phyloP scores from a whole-genome alignment of 2,888 invertebrate genomes.

The Patella caerulea region DNA sequence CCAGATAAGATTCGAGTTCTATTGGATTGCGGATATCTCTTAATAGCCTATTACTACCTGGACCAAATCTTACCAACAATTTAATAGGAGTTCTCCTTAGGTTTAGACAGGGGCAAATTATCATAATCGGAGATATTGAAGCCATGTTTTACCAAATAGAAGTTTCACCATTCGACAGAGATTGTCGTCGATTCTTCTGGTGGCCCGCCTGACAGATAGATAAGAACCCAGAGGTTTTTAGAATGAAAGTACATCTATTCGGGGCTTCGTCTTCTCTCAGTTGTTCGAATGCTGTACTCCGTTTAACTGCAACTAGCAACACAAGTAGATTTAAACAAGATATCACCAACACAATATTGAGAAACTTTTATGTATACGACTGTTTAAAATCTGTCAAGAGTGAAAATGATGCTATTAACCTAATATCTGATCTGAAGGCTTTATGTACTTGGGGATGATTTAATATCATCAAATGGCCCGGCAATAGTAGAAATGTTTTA shows the following conservation, averaged over 20 bases:
- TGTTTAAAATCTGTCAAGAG: slow-evolving; percentile 10
- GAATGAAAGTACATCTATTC: too few species aligned
- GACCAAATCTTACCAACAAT: slow-evolving; percentile 43
- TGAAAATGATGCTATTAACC: neutral
- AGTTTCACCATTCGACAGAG: slow-evolving; percentile 29
- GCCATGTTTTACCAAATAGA: slow-evolving; percentile 34
- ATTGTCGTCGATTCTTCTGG: slow-evolving; percentile 36
- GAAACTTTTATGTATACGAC: slow-evolving; percentile 15
- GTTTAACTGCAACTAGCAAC: too few species aligned
- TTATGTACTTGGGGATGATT: neutral
- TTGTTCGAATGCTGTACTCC: too few species aligned
- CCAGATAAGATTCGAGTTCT: slow-evolving; percentile 33
- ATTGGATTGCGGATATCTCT: slow-evolving; percentile 38
- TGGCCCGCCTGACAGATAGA: slow-evolving; percentile 20
- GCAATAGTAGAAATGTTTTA: slow-evolving; percentile 4
- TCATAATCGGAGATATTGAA: slow-evolving; percentile 38
- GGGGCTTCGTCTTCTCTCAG: too few species aligned
- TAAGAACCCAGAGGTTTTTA: too few species aligned
- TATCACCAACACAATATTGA: neutral
- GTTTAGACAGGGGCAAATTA: slow-evolving; percentile 39
- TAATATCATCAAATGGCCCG: neutral
- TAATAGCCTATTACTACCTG: slow-evolving; percentile 36
- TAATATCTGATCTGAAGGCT: neutral
- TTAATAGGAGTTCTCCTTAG: slow-evolving; percentile 37
- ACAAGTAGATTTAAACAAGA: too few species aligned